A percentile compares a stretch with the other conserved stretches of the same genome.
Evolutionary conservation across 2,797 vertebrate species (phyloP).

Genomic region (Netta rufina): DNA sequence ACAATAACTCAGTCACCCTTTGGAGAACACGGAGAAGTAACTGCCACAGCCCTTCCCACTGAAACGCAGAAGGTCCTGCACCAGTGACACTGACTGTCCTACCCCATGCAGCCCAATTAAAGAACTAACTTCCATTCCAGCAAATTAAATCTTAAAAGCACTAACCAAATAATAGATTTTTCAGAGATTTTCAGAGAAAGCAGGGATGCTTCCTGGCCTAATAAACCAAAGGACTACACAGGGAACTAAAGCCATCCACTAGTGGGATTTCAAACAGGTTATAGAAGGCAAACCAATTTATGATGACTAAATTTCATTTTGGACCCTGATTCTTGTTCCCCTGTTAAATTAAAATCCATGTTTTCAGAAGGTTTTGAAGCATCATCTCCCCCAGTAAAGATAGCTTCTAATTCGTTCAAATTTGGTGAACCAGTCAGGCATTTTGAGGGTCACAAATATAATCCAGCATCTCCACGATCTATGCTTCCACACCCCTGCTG

Average conservation of each 20-base stretch:
- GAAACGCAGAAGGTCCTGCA: neutral
- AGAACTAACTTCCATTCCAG: neutral
- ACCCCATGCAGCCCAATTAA: fast-evolving
- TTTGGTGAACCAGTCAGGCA: constrained; percentile 8
- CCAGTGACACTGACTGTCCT: neutral
- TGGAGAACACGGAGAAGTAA: neutral
- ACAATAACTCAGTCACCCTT: neutral
- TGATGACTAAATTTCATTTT: neutral
- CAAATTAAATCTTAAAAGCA: neutral
- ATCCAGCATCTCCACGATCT: constrained; percentile 9
- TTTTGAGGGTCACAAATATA: neutral
- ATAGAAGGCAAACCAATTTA: neutral
- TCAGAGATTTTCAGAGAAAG: neutral
- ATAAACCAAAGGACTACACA: neutral
- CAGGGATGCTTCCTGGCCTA: neutral
- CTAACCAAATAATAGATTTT: neutral
- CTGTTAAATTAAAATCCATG: neutral
- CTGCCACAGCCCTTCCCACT: neutral
- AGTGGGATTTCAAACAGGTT: neutral
- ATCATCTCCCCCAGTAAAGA: neutral
- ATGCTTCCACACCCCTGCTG: neutral
- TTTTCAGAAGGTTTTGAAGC: neutral
- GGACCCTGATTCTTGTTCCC: neutral
- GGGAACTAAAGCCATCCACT: neutral
- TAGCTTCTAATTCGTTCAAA: constrained; percentile 25